Percentiles rank a stretch among this genome's conserved stretches.
Conservation (phyloP, 2,797 vertebrate genomes). For the Orientallactaga sibirica region DNA sequence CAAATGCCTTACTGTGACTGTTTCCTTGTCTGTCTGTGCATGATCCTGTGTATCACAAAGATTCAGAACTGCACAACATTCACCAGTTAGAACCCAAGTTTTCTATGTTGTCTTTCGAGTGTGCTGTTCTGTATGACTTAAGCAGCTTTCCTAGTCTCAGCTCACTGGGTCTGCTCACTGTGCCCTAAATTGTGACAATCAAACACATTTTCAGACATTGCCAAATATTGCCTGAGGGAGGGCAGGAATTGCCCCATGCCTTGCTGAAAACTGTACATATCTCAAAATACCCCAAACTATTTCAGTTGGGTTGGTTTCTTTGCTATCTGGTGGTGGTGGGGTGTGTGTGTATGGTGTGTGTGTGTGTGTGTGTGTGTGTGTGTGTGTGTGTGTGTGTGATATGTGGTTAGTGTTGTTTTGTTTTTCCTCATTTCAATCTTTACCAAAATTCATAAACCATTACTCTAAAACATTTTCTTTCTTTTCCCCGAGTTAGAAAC, state of each 20-base stretch:
- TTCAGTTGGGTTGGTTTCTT: neutral
- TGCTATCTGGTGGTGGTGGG: neutral
- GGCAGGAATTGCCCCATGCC: neutral
- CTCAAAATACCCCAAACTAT: neutral
- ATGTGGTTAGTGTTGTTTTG: neutral
- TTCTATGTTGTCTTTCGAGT: neutral
- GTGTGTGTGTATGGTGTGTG: neutral
- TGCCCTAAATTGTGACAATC: neutral
- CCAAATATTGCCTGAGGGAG: neutral
- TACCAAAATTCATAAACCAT: constrained; percentile 27
- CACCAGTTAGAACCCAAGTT: neutral
- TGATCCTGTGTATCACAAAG: neutral
- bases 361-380: neutral
- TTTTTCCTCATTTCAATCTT: constrained; percentile 17
- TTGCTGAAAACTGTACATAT: neutral
- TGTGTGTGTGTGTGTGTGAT: neutral
- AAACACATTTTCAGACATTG: constrained; percentile 19
- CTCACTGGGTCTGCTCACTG: neutral
- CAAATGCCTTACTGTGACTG: neutral
- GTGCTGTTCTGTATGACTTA: neutral
- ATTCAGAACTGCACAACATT: neutral
- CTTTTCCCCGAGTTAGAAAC: neutral
- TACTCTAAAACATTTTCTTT: constrained; percentile 26
- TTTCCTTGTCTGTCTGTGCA: too few relatives aligned
- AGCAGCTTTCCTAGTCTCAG: neutral